Percentiles rank a stretch among this genome's conserved stretches.
Conservation (phyloP, 2,113 vertebrate species). For the Triplophysa siluroides region DNA sequence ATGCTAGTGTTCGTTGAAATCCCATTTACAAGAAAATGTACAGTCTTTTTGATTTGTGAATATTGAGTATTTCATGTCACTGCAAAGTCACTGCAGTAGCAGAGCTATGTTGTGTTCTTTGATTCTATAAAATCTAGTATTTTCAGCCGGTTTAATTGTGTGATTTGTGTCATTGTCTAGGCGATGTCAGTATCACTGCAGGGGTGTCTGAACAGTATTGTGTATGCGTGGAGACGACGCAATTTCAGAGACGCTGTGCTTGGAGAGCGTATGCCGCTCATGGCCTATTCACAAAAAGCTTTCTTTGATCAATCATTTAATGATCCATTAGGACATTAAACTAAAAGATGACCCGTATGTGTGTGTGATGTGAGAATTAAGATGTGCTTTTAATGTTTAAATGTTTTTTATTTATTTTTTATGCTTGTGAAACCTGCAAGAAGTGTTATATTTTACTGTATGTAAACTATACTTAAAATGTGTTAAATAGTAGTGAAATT, state of each 20-base stretch:
- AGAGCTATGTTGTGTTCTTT: too few relatives aligned
- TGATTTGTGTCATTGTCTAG: conserved; percentile 58
- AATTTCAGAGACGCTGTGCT: conserved; percentile 74
- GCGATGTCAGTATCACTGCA: conserved; percentile 74
- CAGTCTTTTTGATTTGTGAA: too few relatives aligned
- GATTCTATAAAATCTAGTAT: too few relatives aligned
- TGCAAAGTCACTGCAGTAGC: too few relatives aligned
- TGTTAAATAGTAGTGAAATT: not conserved
- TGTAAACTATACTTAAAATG: not conserved
- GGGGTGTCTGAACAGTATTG: conserved; percentile 79
- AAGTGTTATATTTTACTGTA: too few relatives aligned
- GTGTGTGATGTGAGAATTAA: not conserved
- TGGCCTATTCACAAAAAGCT: conserved; percentile 34
- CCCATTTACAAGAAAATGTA: too few relatives aligned
- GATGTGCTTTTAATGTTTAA: not conserved
- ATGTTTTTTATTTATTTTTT: conserved; percentile 22
- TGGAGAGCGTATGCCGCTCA: conserved; percentile 58
- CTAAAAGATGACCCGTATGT: not conserved
- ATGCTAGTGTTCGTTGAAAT: too few relatives aligned
- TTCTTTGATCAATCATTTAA: conserved; percentile 77
- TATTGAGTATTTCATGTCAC: too few relatives aligned
- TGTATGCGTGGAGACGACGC: conserved; percentile 75
- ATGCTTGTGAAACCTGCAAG: not conserved
- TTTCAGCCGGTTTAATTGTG: not conserved
- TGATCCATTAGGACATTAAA: not conserved